Conservation (phyloP, 2,888 invertebrate genomes). For the Platycheirus rosarum region DNA sequence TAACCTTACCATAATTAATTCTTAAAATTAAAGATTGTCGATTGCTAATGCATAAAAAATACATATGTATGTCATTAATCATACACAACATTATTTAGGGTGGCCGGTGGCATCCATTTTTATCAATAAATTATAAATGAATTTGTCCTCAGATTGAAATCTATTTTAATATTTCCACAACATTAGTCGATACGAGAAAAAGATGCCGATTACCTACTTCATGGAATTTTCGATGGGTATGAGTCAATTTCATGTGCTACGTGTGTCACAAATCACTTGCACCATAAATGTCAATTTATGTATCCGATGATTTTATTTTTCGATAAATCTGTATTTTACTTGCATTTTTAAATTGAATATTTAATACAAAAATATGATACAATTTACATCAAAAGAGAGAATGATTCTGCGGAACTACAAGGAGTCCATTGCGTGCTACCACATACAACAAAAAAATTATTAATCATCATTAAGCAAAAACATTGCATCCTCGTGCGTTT, state of each 20-base stretch:
- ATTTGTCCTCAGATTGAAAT: too few species aligned
- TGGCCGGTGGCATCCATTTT: too few species aligned
- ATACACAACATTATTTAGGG: too few species aligned
- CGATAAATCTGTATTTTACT: not conserved
- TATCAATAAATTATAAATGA: too few species aligned
- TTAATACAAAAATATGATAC: constrained; percentile 1
- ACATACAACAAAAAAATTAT: constrained; percentile 11
- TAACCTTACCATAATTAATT: too few species aligned
- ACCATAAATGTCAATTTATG: not conserved
- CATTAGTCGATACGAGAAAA: too few species aligned
- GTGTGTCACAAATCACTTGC: constrained; percentile 20
- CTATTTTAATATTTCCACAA: too few species aligned
- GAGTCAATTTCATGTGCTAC: constrained; percentile 2
- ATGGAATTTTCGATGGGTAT: not conserved
- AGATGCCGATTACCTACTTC: too few species aligned
- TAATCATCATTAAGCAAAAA: not conserved
- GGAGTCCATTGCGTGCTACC: constrained; percentile 1
- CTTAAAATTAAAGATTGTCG: too few species aligned
- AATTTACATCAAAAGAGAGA: not conserved
- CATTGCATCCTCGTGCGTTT: not conserved
- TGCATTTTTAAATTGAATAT: constrained; percentile 9
- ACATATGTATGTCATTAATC: too few species aligned
- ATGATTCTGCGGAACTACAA: not conserved
- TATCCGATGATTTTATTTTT: not conserved
- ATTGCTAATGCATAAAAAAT: too few species aligned